Evolutionary conservation across 2,797 vertebrate species (phyloP).

Genomic region (Sebastes steindachneri): DNA sequence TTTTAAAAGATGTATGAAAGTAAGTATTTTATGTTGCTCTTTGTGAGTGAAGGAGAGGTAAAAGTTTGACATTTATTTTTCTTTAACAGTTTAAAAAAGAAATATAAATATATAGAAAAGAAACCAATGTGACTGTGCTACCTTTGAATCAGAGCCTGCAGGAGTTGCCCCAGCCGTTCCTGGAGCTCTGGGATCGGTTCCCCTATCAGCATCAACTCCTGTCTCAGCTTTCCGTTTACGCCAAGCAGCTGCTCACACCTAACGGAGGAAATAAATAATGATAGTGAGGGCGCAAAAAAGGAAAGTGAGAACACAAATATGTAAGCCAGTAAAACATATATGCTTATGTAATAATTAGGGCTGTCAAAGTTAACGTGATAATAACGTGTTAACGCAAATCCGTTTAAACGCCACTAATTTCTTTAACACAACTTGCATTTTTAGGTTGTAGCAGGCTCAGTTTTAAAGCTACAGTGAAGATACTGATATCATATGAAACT

Average conservation of each 20-base stretch:
- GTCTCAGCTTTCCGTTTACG: conserved; percentile 88
- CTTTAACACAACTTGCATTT: too few species aligned
- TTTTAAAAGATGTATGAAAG: neutral
- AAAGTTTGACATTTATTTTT: neutral
- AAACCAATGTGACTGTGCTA: conserved; percentile 45
- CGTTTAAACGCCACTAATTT: too few species aligned
- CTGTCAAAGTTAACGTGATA: too few species aligned
- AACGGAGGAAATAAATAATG: neutral
- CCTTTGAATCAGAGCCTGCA: conserved; percentile 89
- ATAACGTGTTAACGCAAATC: rapidly evolving
- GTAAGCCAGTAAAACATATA: neutral
- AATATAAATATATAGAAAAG: neutral
- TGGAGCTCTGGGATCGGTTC: conserved; percentile 80
- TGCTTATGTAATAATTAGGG: neutral
- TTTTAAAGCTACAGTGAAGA: too few species aligned
- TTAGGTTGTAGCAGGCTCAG: too few species aligned
- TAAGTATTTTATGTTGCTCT: neutral
- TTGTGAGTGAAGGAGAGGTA: neutral
- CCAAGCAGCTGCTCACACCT: conserved; percentile 87
- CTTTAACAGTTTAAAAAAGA: neutral
- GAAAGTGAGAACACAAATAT: neutral
- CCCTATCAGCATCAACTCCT: conserved; percentile 85
- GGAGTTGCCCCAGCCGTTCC: conserved; percentile 80
- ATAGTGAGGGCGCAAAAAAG: neutral
- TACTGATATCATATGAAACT: too few species aligned